A percentile compares a stretch with the other conserved stretches of the same genome.
These are phyloP conservation scores for Seriola aureovittata DNA, from an alignment of 2,113 vertebrate species.

Conservation along the genomic window DNA sequence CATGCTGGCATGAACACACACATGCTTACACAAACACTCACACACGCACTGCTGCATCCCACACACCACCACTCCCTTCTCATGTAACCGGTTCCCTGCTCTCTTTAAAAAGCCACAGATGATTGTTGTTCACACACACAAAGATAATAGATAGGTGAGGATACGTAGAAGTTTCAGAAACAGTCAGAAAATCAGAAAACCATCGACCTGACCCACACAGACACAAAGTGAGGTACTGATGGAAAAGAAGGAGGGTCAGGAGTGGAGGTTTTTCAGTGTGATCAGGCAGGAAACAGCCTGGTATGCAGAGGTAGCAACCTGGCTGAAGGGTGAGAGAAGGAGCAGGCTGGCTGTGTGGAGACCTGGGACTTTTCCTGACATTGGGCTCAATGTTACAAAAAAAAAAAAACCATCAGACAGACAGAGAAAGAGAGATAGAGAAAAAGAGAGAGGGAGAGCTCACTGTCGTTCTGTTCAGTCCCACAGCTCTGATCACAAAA, in stretches of 20 bases:
- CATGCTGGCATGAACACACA: not conserved
- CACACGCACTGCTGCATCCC: constrained; percentile 10
- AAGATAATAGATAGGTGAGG: not conserved
- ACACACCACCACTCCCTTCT: constrained; percentile 12
- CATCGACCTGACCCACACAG: not conserved
- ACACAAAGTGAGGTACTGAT: not conserved
- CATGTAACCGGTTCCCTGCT: constrained; percentile 16
- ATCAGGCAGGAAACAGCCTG: not conserved
- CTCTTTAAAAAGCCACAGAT: not conserved
- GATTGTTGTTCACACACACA: not conserved
- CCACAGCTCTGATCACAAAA: too few relatives aligned
- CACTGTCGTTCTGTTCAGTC: too few relatives aligned
- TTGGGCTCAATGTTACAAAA: too few relatives aligned
- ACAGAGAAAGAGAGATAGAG: too few relatives aligned
- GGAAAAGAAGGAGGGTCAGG: not conserved
- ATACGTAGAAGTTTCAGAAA: not conserved
- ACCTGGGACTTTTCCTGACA: too few relatives aligned
- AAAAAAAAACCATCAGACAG: too few relatives aligned
- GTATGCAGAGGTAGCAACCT: too few relatives aligned
- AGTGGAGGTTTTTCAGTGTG: not conserved
- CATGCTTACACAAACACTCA: not conserved
- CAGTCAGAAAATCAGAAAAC: not conserved
- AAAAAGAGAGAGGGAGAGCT: too few relatives aligned
- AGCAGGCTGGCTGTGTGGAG: too few relatives aligned
- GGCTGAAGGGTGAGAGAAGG: too few relatives aligned